These are phyloP conservation scores for Oncorhynchus mykiss DNA, from an alignment of 2,113 vertebrate species.

Conservation along the genomic window DNA sequence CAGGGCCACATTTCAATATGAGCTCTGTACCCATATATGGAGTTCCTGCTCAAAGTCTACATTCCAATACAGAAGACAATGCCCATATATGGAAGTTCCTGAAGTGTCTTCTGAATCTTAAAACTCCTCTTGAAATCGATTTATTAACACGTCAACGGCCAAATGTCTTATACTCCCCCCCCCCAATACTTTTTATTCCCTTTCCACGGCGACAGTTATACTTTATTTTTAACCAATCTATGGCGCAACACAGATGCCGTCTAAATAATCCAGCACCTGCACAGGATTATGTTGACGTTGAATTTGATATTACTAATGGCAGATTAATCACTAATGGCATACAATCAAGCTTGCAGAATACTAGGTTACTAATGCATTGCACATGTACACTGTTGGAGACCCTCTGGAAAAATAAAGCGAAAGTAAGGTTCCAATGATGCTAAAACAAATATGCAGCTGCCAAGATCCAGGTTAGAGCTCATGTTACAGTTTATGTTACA, in stretches of 20 bases:
- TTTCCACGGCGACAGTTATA: slow-evolving; percentile 52
- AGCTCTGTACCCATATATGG: no score
- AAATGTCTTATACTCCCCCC: slow-evolving; percentile 17
- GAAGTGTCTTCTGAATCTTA: no score
- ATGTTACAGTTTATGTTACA: background rate
- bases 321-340: slow-evolving; percentile 44
- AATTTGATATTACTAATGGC: slow-evolving; percentile 56
- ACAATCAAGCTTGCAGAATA: slow-evolving; percentile 34
- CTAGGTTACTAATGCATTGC: slow-evolving; percentile 39
- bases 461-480: background rate
- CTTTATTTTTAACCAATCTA: slow-evolving; percentile 7
- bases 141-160: background rate
- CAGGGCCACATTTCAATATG: no score
- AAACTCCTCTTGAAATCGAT: no score
- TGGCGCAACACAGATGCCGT: slow-evolving; percentile 18
- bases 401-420: slow-evolving; percentile 16
- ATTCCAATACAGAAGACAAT: no score
- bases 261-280: slow-evolving; percentile 57
- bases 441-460: slow-evolving; percentile 9
- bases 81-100: no score
- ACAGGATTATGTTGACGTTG: slow-evolving; percentile 45
- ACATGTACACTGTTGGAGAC: slow-evolving; percentile 43
- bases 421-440: slow-evolving; percentile 24
- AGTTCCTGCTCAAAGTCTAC: no score
- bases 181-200: slow-evolving; percentile 46